Evolutionary conservation across 2,797 vertebrate species (phyloP).

Genomic region (Leucoraja ocellata): DNA sequence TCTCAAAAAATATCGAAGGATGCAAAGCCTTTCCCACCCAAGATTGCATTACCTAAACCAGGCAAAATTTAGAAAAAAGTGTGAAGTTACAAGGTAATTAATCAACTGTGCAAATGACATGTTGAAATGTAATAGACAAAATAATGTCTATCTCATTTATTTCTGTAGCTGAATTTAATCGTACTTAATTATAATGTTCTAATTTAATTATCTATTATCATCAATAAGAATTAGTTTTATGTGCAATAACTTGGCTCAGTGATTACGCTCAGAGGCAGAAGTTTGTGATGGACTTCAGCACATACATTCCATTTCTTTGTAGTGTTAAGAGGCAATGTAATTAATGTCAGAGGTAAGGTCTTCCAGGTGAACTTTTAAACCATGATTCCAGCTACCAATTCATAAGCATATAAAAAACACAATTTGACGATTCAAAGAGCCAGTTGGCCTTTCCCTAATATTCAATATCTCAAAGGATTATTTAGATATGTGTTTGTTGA

Average conservation of each 20-base stretch:
- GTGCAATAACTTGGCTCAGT: not conserved
- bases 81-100: not conserved
- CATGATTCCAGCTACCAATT: not conserved
- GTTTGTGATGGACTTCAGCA: not conserved
- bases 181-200: not conserved
- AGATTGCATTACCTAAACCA: not conserved
- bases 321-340: not conserved
- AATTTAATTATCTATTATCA: not conserved
- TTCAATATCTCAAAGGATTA: not conserved
- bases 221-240: not conserved
- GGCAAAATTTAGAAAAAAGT: not conserved
- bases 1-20: not conserved
- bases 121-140: not conserved
- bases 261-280: not conserved
- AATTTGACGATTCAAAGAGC: not conserved
- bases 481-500: too few relatives aligned
- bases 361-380: not conserved
- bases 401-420: not conserved
- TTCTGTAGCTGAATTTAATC: not conserved
- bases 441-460: not conserved
- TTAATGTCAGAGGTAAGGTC: not conserved
- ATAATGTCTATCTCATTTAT: not conserved
- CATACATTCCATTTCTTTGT: not conserved
- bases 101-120: not conserved
- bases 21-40: not conserved